These are phyloP conservation scores for Pogonocichla stellata DNA, from an alignment of 2,113 vertebrate genomes.

Conservation along the genomic window DNA sequence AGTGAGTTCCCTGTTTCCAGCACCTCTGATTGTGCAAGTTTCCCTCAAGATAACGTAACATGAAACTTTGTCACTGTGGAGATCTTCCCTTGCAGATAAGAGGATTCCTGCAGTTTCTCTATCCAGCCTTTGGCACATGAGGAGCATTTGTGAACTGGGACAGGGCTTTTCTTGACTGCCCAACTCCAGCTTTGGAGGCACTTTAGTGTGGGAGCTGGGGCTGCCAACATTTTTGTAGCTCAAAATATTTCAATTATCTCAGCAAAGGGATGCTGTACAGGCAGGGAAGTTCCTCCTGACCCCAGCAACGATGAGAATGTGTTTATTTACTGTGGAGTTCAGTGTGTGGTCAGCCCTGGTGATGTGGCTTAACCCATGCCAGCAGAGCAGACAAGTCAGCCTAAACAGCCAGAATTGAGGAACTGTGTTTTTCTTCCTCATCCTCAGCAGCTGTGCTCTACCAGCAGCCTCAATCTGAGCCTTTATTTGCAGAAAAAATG, in stretches of 20 bases:
- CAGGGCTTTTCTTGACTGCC: neutral
- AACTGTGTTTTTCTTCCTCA: neutral
- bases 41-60: neutral
- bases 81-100: neutral
- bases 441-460: neutral
- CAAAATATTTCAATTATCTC: neutral
- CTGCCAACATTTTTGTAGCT: neutral
- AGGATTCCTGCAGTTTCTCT: neutral
- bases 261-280: neutral
- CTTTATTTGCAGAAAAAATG: neutral
- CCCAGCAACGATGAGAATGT: neutral
- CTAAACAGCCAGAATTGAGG: neutral
- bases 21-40: conserved; percentile 11
- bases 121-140: neutral
- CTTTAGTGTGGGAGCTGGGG: accelerated
- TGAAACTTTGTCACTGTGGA: conserved; percentile 28
- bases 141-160: neutral
- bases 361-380: neutral
- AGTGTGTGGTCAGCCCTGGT: neutral
- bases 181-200: neutral
- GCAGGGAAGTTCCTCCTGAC: neutral
- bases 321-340: neutral
- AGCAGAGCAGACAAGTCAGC: neutral
- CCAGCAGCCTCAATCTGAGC: neutral
- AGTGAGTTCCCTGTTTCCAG: neutral